phyloP scores from a whole-genome alignment of 2,888 invertebrate species.

The Meta bourneti region DNA sequence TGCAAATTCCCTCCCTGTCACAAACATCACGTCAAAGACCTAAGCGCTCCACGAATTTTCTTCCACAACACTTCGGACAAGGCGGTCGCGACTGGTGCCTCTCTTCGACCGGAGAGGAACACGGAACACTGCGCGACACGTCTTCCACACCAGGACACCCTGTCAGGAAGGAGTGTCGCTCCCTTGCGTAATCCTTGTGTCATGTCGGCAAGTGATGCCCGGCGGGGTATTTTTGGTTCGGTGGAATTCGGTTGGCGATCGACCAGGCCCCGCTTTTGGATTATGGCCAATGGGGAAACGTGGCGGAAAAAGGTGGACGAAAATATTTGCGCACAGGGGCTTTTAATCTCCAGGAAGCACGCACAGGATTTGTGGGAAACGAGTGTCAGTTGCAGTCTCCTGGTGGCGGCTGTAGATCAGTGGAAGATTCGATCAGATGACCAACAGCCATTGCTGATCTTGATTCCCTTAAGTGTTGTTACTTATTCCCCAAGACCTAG shows the following conservation, averaged over 20 bases:
- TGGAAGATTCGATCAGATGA: too few species aligned
- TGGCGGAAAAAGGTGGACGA: too few species aligned
- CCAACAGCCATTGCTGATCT: too few species aligned
- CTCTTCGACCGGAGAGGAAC: background rate
- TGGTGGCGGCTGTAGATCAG: too few species aligned
- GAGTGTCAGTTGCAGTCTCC: too few species aligned
- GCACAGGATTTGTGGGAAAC: too few species aligned
- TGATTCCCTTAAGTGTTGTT: too few species aligned
- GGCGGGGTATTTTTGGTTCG: constrained; percentile 26
- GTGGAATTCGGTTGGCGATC: constrained; percentile 24
- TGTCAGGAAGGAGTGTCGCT: background rate
- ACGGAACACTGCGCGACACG: background rate
- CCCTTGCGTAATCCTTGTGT: background rate
- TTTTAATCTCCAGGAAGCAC: too few species aligned
- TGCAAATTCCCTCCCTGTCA: too few species aligned
- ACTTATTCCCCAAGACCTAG: too few species aligned
- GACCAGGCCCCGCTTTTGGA: constrained; percentile 9
- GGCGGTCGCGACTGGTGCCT: background rate
- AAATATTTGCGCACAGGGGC: too few species aligned
- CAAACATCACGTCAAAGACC: too few species aligned
- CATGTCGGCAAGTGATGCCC: background rate
- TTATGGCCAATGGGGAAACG: background rate
- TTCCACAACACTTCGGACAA: background rate
- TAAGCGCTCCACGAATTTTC: background rate
- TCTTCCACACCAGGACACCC: background rate